These are phyloP conservation scores for Gymnorhina tibicen DNA, from an alignment of 2,113 vertebrate genomes.

Conservation along the genomic window DNA sequence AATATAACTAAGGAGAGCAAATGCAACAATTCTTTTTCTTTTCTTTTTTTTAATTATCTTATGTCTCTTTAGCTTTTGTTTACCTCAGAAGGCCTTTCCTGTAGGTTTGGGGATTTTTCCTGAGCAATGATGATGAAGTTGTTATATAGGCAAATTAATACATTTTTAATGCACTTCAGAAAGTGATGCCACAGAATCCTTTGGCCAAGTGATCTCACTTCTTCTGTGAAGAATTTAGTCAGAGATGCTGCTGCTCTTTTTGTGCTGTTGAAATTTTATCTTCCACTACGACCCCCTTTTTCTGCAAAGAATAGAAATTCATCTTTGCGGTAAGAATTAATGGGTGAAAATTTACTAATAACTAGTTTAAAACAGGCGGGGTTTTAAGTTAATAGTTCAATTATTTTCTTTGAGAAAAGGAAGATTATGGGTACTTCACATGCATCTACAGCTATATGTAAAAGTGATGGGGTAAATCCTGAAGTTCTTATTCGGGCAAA, in stretches of 20 bases:
- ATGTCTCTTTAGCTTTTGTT: not conserved
- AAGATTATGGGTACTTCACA: not conserved
- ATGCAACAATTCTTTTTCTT: constrained; percentile 3
- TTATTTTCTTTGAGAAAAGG: not conserved
- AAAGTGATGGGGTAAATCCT: not conserved
- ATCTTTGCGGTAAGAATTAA: constrained; percentile 6
- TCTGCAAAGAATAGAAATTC: not conserved
- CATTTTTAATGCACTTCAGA: constrained; percentile 29
- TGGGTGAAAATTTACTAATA: not conserved
- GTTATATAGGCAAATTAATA: constrained; percentile 23
- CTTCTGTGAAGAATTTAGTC: not conserved
- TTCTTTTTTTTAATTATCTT: not conserved
- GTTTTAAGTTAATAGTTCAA: not conserved
- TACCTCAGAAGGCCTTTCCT: constrained; percentile 15
- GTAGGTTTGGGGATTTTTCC: constrained; percentile 17
- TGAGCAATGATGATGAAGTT: not conserved
- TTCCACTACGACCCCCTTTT: not conserved
- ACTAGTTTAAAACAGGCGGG: not conserved
- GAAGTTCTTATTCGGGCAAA: not conserved
- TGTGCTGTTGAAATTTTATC: not conserved
- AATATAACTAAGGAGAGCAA: constrained; percentile 34
- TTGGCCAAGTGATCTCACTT: constrained; percentile 5
- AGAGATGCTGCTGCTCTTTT: not conserved
- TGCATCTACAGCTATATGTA: not conserved
- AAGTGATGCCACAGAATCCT: not conserved